Percentiles rank a stretch among this genome's conserved stretches.
These are phyloP conservation scores for Tipula helvola DNA, from an alignment of 2,888 invertebrate genomes.

Conservation along the genomic window DNA sequence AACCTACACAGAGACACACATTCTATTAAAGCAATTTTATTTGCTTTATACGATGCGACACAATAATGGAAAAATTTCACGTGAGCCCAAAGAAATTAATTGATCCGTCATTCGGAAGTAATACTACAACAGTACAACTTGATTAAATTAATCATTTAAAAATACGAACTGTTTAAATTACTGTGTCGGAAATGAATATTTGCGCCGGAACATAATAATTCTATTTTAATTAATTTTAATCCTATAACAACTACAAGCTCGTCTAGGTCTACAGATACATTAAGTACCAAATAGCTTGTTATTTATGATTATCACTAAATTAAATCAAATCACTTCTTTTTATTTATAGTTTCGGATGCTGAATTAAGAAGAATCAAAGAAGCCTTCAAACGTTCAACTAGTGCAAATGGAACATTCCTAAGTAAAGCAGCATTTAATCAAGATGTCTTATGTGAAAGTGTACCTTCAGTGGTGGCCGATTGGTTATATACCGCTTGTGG, in stretches of 20 bases:
- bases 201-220: not conserved
- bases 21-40: not conserved
- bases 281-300: not conserved
- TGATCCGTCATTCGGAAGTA: not conserved
- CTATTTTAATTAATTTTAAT: not conserved
- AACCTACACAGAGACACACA: not conserved
- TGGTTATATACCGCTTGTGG: slow-evolving; percentile 75
- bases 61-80: not conserved
- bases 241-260: not conserved
- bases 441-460: slow-evolving; percentile 78
- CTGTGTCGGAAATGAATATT: not conserved
- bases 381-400: slow-evolving; percentile 74
- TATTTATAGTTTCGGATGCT: slow-evolving; percentile 58
- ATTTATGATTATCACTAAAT: not conserved
- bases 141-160: not conserved
- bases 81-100: not conserved
- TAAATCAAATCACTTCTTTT: not conserved
- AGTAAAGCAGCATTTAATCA: slow-evolving; percentile 66
- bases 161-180: not conserved
- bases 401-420: slow-evolving; percentile 51
- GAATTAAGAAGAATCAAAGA: slow-evolving; percentile 75
- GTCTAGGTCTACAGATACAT: not conserved
- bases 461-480: slow-evolving; percentile 70
- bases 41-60: not conserved
- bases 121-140: not conserved